Percentiles rank a stretch among this genome's conserved stretches.
phyloP scores from a whole-genome alignment of 2,888 invertebrate species.

The Phalera bucephala region DNA sequence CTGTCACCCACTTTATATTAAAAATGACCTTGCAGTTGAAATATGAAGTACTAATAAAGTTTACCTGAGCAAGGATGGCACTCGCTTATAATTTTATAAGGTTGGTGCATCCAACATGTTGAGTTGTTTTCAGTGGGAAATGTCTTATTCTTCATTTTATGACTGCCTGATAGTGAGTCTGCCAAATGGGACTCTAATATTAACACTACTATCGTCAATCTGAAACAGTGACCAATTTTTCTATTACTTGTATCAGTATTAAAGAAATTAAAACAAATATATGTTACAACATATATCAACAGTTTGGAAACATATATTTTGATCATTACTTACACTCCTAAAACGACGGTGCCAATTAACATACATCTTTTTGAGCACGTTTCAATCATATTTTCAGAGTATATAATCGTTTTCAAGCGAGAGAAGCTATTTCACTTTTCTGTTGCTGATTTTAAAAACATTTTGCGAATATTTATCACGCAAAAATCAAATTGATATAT shows the following conservation, averaged over 20 bases:
- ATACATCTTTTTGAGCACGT: constrained; percentile 93
- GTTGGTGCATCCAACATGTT: constrained; percentile 89
- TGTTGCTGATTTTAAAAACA: too few species aligned
- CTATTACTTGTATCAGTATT: too few species aligned
- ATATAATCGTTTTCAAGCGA: too few species aligned
- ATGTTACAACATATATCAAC: too few species aligned
- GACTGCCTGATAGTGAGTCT: constrained; percentile 81
- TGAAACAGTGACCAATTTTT: constrained; percentile 70
- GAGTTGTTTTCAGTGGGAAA: constrained; percentile 90
- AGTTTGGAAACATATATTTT: too few species aligned
- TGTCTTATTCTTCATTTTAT: constrained; percentile 83
- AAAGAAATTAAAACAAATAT: too few species aligned
- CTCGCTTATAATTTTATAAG: constrained; percentile 87
- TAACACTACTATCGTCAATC: constrained; percentile 90
- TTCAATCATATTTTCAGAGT: constrained; percentile 87
- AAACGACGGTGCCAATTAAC: constrained; percentile 88
- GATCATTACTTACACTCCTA: constrained; percentile 91
- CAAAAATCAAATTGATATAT: too few species aligned
- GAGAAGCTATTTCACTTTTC: too few species aligned
- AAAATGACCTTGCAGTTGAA: too few species aligned
- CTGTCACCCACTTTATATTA: too few species aligned
- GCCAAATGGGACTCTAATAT: constrained; percentile 89
- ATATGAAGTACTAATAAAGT: too few species aligned
- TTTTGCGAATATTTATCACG: too few species aligned
- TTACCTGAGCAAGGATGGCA: constrained; percentile 93